Conservation (phyloP, 2,113 vertebrate species). For the Epinephelus cyanopodus region DNA sequence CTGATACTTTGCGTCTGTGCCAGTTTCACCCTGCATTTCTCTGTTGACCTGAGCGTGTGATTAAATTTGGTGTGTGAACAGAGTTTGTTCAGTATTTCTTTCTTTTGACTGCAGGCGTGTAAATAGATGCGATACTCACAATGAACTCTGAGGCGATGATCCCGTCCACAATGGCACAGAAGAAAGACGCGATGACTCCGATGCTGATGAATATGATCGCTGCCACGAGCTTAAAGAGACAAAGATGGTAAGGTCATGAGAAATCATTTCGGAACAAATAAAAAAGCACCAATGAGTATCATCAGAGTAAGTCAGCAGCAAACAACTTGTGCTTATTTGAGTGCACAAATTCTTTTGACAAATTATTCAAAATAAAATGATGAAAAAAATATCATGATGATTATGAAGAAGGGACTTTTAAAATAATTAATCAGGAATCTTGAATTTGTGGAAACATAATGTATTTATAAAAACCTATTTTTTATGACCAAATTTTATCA, state of each 20-base stretch:
- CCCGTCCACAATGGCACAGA: constrained; percentile 93
- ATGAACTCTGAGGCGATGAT: constrained; percentile 93
- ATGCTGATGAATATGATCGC: constrained; percentile 96
- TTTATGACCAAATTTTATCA: not conserved
- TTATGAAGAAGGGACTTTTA: not conserved
- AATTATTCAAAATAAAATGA: not conserved
- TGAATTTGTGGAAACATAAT: no score
- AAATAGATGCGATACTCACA: constrained; percentile 84
- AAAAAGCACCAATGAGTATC: not conserved
- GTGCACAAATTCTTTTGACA: not conserved
- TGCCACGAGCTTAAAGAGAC: constrained; percentile 87
- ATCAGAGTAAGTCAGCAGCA: not conserved
- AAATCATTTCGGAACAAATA: not conserved
- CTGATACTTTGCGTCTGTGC: not conserved
- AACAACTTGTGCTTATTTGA: not conserved
- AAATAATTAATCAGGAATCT: not conserved
- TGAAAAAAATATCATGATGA: no score
- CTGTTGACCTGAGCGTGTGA: not conserved
- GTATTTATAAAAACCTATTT: not conserved
- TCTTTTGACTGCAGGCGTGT: not conserved
- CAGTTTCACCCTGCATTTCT: not conserved
- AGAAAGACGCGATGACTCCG: constrained; percentile 92
- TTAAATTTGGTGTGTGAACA: not conserved
- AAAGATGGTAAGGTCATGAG: not conserved
- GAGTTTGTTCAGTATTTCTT: not conserved